Percentiles rank a stretch among this genome's conserved stretches.
These are phyloP conservation scores for Pelodiscus sinensis DNA, from an alignment of 2,113 vertebrate genomes.

Conservation along the genomic window DNA sequence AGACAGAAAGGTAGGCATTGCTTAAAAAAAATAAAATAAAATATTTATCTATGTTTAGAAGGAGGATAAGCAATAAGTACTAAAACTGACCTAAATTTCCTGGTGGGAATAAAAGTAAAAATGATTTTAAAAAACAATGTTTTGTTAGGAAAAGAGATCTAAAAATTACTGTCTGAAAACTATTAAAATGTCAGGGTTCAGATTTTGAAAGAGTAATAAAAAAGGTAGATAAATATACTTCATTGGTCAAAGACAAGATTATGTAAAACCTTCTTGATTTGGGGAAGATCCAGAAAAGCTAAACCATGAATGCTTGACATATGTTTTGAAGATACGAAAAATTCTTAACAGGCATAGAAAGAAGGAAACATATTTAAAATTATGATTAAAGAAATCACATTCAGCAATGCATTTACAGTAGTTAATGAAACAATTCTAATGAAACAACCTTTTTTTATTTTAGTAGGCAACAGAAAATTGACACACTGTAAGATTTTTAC, in stretches of 20 bases:
- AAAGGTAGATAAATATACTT: rapidly evolving
- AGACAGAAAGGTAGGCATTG: neutral
- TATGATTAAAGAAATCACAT: neutral
- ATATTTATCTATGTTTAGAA: neutral
- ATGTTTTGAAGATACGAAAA: neutral
- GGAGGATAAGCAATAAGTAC: neutral
- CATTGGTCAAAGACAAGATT: rapidly evolving
- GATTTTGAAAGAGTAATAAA: rapidly evolving
- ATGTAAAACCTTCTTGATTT: rapidly evolving
- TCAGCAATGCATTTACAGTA: rapidly evolving
- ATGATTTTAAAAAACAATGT: neutral
- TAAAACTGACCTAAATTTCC: neutral
- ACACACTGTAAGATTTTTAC: neutral
- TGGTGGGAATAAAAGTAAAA: rapidly evolving
- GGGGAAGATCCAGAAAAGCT: neutral
- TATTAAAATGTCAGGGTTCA: rapidly evolving
- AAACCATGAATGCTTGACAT: neutral
- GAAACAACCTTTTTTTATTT: neutral
- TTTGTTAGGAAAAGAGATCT: rapidly evolving
- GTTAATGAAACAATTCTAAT: neutral
- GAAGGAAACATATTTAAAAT: neutral
- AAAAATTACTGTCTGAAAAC: neutral
- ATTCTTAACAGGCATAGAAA: neutral
- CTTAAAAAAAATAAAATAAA: rapidly evolving
- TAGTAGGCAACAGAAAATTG: neutral